Base-by-base conservation (phyloP, 1,140 invertebrate species). In the Drosophila navojoa region DNA sequence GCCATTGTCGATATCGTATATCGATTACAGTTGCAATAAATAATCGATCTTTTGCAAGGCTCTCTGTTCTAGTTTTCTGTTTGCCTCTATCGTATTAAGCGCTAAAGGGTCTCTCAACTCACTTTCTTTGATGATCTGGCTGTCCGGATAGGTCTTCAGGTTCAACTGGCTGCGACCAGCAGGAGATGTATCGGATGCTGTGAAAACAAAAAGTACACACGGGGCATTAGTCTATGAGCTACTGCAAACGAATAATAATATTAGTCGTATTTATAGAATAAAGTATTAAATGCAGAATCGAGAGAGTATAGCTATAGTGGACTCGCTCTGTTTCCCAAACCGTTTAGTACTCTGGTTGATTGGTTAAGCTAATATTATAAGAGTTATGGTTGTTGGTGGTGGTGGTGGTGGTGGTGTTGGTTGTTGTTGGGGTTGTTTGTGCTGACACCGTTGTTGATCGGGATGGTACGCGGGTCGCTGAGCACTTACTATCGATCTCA, bases 61-160 rank as follows among this genome's bases (percentile, higher is more conserved):
- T 15, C 54, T 47, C 58, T 35, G 22, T n/a, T 16, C 55, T 5
- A 3, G 16, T 22, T 3, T 13, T 47, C 15, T 9, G 2, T 45
- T 38, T 29, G 13, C 27, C 15, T 15, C 16, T 10, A 49, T 10
- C 47, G 32, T 40, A 6, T 55, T 55, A 19, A 50, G 13, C 44
- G 35, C 4, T 16, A 47, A 15, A 1, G 27, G 27, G 40, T 5
- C 59, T 81, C 45, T 7, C 59, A 80, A 95, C 95, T 96, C 93
- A 97, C 96, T 96, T 94, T 96, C 95, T 94, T 96, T 95, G 45
- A 97, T 96, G 35, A 94, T 94, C 92, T 97, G 96, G 42, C 95
- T 94, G 27, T 92, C 92, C 5, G 96, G 96, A 90, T 97, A 96
- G 0, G 96, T 96, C 91, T 94, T 95, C 54, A 97, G 90, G 53